phyloP scores from a whole-genome alignment of 2,797 vertebrate species.

The Balearica regulorum region DNA sequence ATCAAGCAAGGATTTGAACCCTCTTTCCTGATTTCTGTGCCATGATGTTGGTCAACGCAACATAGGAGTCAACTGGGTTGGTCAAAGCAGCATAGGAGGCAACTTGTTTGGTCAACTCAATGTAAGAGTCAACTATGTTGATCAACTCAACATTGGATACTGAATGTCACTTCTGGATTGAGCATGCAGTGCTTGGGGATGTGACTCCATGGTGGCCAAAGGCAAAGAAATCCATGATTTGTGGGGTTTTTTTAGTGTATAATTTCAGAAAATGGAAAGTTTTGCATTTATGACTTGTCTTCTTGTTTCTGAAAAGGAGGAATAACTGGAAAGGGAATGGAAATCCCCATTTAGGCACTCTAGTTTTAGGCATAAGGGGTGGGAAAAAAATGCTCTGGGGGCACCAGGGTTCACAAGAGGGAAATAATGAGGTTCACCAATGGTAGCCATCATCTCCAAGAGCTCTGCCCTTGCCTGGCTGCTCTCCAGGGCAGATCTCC shows the following conservation, averaged over 20 bases:
- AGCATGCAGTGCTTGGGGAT: neutral
- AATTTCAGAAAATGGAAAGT: neutral
- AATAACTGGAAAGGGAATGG: neutral
- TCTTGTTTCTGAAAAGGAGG: neutral
- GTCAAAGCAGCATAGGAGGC: rapidly evolving
- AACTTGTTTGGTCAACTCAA: neutral
- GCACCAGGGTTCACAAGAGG: neutral
- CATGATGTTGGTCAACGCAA: rapidly evolving
- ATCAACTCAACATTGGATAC: neutral
- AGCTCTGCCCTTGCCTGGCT: neutral
- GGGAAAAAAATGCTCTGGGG: neutral
- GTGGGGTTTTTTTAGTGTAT: neutral
- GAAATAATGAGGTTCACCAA: rapidly evolving
- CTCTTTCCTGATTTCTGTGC: neutral
- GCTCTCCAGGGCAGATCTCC: neutral
- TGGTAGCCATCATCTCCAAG: neutral
- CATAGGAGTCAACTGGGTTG: neutral
- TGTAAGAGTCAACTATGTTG: rapidly evolving
- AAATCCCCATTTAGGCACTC: neutral
- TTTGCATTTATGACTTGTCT: neutral
- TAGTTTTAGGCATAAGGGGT: neutral
- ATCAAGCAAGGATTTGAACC: neutral
- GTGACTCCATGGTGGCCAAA: neutral
- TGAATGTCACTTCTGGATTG: neutral
- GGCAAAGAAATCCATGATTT: neutral